Conservation (phyloP, 2,113 vertebrate species). For the Dipodomys spectabilis region DNA sequence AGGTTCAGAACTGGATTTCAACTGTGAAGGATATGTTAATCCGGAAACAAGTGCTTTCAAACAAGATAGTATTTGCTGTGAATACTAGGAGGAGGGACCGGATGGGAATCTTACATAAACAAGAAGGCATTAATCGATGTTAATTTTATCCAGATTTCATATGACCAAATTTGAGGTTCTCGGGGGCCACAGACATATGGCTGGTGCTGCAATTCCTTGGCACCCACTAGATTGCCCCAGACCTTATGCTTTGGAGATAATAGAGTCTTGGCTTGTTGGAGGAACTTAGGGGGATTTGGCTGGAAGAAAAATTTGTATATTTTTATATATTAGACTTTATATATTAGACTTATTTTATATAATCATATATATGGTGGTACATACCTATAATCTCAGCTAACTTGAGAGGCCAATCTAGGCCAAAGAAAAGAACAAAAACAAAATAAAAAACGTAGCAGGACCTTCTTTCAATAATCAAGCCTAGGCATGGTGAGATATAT, state of each 20-base stretch:
- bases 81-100: neutral
- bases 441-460: too few species aligned
- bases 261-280: conserved; percentile 18
- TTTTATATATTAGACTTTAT: neutral
- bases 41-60: neutral
- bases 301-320: neutral
- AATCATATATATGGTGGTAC: neutral
- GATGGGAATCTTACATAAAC: neutral
- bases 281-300: neutral
- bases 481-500: too few species aligned
- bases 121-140: neutral
- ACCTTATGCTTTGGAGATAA: neutral
- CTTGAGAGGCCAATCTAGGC: too few species aligned
- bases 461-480: too few species aligned
- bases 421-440: too few species aligned
- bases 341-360: neutral
- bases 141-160: neutral
- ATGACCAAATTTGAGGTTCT: neutral
- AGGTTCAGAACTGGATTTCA: conserved; percentile 53
- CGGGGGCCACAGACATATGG: neutral
- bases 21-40: neutral
- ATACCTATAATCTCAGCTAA: too few species aligned
- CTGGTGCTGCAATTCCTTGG: neutral
- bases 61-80: neutral
- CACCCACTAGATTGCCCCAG: neutral